Percentiles rank a stretch among this genome's conserved stretches.
Evolutionary conservation across 1,140 invertebrate genomes (phyloP).

Genomic region (Musca vetustissima): DNA sequence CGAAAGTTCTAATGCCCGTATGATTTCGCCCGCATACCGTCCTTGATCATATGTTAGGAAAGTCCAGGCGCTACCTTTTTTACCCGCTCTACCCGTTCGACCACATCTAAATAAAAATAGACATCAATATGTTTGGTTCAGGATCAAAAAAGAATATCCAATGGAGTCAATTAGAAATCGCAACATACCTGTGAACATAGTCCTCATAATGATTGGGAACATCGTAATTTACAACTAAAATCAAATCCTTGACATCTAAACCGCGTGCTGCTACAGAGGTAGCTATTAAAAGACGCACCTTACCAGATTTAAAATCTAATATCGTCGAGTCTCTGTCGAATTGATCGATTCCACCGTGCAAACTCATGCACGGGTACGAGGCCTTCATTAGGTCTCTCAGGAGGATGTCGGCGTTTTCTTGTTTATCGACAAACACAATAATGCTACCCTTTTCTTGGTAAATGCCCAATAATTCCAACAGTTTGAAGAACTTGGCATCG

Average conservation of each 20-base stretch:
- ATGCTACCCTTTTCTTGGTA: constrained; percentile 93
- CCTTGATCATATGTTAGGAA: constrained; percentile 96
- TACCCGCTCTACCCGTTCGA: constrained; percentile 89
- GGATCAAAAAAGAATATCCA: not conserved
- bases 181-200: constrained; percentile 82
- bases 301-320: constrained; percentile 94
- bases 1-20: constrained; percentile 87
- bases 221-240: constrained; percentile 98
- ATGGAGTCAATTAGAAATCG: not conserved
- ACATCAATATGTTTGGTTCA: not conserved
- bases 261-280: constrained; percentile 97
- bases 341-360: constrained; percentile 98
- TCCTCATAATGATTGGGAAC: constrained; percentile 99
- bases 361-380: constrained; percentile 91
- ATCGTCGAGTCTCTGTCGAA: constrained; percentile 98
- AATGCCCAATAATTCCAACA: constrained; percentile 91
- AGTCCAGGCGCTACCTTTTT: constrained; percentile 95
- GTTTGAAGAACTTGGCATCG: constrained; percentile 96
- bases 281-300: constrained; percentile 81
- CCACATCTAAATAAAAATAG: constrained; percentile 71
- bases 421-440: constrained; percentile 98
- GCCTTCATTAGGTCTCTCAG: constrained; percentile 96
- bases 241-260: constrained; percentile 96
- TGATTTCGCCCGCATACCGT: constrained; percentile 88
- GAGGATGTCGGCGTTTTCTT: constrained; percentile 94